These are phyloP conservation scores for Ladona fulva DNA, from an alignment of 1,140 invertebrate species.

Conservation along the genomic window DNA sequence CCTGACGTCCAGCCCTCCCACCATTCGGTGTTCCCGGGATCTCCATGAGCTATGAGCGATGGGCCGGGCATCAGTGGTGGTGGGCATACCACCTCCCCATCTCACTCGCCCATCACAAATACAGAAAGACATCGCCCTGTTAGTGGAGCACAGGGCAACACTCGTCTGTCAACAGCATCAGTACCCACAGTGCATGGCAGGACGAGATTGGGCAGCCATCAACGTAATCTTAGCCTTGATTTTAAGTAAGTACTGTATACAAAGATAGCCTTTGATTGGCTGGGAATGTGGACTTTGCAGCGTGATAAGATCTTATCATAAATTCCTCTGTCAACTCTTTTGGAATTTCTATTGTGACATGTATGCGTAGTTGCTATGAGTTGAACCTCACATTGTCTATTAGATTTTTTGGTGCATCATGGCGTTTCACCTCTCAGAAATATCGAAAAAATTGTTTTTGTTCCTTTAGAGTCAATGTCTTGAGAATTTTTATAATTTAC, in stretches of 20 bases:
- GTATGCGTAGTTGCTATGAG: too few relatives aligned
- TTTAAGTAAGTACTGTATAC: not conserved
- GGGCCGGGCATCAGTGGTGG: slow-evolving; percentile 3
- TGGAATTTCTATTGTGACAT: too few relatives aligned
- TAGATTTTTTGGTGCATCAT: too few relatives aligned
- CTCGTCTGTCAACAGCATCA: not conserved
- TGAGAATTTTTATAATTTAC: too few relatives aligned
- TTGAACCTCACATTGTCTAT: too few relatives aligned
- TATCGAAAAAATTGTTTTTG: too few relatives aligned
- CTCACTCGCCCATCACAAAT: not conserved
- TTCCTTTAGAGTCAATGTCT: too few relatives aligned
- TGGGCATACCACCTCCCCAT: slow-evolving; percentile 1
- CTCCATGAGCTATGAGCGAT: slow-evolving; percentile 7
- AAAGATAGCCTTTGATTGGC: too few relatives aligned
- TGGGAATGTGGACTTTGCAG: too few relatives aligned
- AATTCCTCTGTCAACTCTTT: too few relatives aligned
- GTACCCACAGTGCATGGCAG: not conserved
- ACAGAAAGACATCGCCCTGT: not conserved
- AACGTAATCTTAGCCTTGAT: not conserved
- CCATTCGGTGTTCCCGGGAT: slow-evolving; percentile 6
- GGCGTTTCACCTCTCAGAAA: too few relatives aligned
- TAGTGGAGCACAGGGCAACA: not conserved
- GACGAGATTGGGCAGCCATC: not conserved
- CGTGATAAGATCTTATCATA: too few relatives aligned
- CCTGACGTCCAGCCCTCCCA: slow-evolving; percentile 4